These are phyloP conservation scores for Salminus brasiliensis DNA, from an alignment of 2,113 vertebrate genomes.

Conservation along the genomic window DNA sequence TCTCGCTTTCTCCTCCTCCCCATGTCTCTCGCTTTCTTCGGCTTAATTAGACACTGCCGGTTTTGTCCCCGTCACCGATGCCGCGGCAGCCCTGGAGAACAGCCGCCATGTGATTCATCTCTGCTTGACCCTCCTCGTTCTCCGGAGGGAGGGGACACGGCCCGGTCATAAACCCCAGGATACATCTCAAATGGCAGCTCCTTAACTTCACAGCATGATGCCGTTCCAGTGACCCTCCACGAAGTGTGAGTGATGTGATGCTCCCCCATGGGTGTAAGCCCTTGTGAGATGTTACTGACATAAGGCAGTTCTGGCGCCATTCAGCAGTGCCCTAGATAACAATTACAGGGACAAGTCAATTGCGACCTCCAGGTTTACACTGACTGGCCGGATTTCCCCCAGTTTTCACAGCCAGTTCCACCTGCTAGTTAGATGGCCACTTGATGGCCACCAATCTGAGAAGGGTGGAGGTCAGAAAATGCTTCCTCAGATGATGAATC, in stretches of 20 bases:
- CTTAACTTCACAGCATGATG: constrained; percentile 12
- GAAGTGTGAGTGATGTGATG: neutral
- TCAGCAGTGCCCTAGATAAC: too few species aligned
- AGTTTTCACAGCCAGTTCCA: too few species aligned
- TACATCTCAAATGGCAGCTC: constrained; percentile 4
- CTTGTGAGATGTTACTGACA: neutral
- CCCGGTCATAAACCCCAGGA: constrained; percentile 17
- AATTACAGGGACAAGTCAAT: too few species aligned
- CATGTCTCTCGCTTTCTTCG: neutral
- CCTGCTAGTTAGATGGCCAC: too few species aligned
- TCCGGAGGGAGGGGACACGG: constrained; percentile 1
- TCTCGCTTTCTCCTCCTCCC: neutral
- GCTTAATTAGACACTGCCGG: neutral
- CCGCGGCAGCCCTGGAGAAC: neutral
- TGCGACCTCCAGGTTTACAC: too few species aligned
- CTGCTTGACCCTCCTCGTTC: neutral
- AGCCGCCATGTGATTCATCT: neutral
- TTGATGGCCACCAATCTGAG: too few species aligned
- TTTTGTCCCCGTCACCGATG: neutral
- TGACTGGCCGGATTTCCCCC: too few species aligned
- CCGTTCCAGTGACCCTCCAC: neutral
- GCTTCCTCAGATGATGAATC: too few species aligned
- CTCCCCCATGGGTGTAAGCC: neutral
- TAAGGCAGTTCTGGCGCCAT: too few species aligned
- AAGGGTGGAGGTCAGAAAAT: too few species aligned